phyloP scores from a whole-genome alignment of 2,113 vertebrate species.

The Tupaia tana region DNA sequence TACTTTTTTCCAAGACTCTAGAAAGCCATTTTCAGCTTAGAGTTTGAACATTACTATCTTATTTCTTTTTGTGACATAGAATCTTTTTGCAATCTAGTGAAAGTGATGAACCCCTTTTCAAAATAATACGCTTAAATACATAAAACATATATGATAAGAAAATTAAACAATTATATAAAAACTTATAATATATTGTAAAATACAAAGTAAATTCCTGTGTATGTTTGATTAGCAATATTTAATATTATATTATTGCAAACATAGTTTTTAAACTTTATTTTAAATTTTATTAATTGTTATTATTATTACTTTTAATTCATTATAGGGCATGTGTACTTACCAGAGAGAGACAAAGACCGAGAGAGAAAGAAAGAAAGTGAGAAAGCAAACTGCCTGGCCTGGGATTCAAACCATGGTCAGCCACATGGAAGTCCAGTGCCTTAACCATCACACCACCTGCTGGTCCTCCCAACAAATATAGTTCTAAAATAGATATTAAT shows the following conservation, averaged over 20 bases:
- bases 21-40: neutral
- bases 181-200: neutral
- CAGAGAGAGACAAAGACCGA: no score
- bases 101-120: neutral
- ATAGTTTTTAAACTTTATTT: neutral
- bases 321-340: no score
- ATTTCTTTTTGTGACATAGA: neutral
- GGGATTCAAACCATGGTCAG: no score
- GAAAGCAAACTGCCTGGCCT: no score
- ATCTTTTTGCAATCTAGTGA: neutral
- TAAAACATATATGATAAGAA: neutral
- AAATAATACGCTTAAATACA: neutral
- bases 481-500: neutral
- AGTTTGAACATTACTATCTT: neutral
- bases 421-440: no score
- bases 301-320: no score
- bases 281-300: no score
- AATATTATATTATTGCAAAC: neutral
- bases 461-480: neutral
- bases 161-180: neutral
- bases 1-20: neutral
- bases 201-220: neutral
- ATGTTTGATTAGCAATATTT: neutral
- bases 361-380: no score
- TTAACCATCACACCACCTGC: no score